Evolutionary conservation across 2,888 invertebrate genomes (phyloP).

Genomic region (Caenorhabditis doughertyi): DNA sequence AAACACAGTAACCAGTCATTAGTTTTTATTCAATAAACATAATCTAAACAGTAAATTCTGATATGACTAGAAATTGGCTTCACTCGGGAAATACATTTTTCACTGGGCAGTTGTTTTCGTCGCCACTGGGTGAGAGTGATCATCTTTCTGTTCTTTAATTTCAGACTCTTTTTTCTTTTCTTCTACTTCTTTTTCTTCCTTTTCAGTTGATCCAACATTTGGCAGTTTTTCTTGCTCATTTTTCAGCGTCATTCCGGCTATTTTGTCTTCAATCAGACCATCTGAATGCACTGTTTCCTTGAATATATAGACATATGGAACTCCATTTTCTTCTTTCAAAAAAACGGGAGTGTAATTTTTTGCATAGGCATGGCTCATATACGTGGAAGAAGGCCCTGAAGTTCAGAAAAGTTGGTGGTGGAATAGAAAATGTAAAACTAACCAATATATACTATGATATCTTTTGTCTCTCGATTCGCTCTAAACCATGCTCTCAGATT

Average conservation of each 20-base stretch:
- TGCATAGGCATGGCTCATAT: constrained; percentile 43
- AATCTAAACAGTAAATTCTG: too few relatives aligned
- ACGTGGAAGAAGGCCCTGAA: constrained; percentile 52
- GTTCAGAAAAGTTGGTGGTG: background rate
- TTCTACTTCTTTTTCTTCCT: background rate
- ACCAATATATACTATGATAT: constrained; percentile 44
- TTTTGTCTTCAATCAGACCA: constrained; percentile 22
- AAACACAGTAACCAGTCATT: too few relatives aligned
- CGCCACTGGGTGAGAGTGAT: background rate
- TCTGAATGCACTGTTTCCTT: constrained; percentile 46
- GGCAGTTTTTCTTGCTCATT: background rate
- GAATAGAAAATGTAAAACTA: background rate
- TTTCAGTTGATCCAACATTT: background rate
- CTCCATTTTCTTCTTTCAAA: constrained; percentile 39
- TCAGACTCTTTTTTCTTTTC: background rate
- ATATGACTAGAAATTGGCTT: constrained; percentile 38
- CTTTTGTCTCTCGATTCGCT: constrained; percentile 40
- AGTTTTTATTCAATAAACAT: background rate
- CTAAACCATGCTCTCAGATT: constrained; percentile 54
- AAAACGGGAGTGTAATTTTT: constrained; percentile 50
- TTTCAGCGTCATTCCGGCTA: constrained; percentile 7
- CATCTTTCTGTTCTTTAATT: background rate
- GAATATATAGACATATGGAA: constrained; percentile 46
- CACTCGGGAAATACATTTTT: background rate
- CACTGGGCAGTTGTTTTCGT: constrained; percentile 9